phyloP scores from a whole-genome alignment of 1,140 invertebrate genomes.

The Steinernema feltiae region DNA sequence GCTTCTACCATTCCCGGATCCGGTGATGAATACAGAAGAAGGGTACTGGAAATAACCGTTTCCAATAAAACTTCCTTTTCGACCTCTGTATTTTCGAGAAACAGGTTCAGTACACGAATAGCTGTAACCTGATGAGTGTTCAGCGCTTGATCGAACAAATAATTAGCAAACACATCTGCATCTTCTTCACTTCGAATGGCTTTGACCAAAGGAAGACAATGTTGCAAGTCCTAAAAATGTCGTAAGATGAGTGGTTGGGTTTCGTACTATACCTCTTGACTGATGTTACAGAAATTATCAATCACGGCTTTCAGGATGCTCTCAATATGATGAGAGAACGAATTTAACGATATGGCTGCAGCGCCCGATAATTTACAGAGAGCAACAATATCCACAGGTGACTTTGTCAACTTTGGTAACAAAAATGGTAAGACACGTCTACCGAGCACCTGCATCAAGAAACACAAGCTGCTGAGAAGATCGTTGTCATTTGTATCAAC shows the following conservation, averaged over 20 bases:
- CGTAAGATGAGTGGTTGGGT: background rate
- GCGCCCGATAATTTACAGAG: constrained; percentile 83
- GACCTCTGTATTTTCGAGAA: constrained; percentile 20
- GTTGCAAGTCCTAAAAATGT: constrained; percentile 69
- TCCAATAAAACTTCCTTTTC: background rate
- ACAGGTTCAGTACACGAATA: constrained; percentile 27
- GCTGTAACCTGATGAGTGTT: constrained; percentile 20
- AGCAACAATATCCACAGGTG: constrained; percentile 81
- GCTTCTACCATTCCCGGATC: constrained; percentile 39
- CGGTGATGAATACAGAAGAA: constrained; percentile 39
- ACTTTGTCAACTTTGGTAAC: constrained; percentile 69
- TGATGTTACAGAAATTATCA: constrained; percentile 23
- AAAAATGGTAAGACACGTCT: constrained; percentile 87
- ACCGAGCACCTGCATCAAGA: constrained; percentile 66
- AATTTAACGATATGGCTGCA: constrained; percentile 82
- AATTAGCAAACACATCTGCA: constrained; percentile 37
- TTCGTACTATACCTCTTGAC: constrained; percentile 64
- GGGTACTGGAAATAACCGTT: background rate
- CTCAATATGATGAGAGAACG: constrained; percentile 79
- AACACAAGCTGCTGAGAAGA: constrained; percentile 7
- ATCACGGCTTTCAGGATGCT: constrained; percentile 81
- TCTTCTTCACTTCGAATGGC: constrained; percentile 65
- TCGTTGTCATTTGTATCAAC: constrained; percentile 54
- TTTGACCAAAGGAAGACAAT: constrained; percentile 84
- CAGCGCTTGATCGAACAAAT: constrained; percentile 40